These are phyloP conservation scores for Epizoanthus rinbou DNA, from an alignment of 92 coral and sea anemone genomes.

Conservation along the genomic window DNA sequence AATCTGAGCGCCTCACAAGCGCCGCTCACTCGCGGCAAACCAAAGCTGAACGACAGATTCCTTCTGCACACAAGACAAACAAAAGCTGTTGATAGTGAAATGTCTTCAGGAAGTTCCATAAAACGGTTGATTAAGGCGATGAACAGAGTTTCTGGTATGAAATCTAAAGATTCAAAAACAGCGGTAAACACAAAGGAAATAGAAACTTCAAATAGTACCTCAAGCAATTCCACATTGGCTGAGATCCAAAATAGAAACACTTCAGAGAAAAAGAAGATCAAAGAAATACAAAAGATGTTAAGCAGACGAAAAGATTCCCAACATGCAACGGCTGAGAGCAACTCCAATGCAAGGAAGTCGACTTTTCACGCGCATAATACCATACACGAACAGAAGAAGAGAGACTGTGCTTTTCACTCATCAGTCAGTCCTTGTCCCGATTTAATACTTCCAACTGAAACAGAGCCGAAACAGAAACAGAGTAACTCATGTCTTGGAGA, in stretches of 20 bases:
- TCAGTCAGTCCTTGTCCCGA: no score
- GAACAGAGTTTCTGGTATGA: neutral
- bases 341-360: no score
- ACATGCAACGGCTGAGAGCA: no score
- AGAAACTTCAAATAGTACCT: neutral
- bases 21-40: neutral
- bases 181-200: neutral
- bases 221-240: neutral
- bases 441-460: neutral
- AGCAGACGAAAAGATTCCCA: neutral
- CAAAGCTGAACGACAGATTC: neutral
- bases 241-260: neutral
- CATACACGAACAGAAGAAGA: no score
- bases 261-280: neutral
- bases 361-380: no score
- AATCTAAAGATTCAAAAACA: neutral
- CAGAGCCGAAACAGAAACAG: constrained; percentile 33
- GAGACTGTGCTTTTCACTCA: no score
- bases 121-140: neutral
- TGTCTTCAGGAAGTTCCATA: neutral
- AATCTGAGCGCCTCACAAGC: neutral
- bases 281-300: neutral
- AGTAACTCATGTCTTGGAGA: constrained; percentile 6
- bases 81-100: no score
- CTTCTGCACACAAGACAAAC: neutral